A percentile compares a stretch with the other conserved stretches of the same genome.
Conservation (phyloP, 1,140 invertebrate genomes). For the Brachystomella parvula region DNA sequence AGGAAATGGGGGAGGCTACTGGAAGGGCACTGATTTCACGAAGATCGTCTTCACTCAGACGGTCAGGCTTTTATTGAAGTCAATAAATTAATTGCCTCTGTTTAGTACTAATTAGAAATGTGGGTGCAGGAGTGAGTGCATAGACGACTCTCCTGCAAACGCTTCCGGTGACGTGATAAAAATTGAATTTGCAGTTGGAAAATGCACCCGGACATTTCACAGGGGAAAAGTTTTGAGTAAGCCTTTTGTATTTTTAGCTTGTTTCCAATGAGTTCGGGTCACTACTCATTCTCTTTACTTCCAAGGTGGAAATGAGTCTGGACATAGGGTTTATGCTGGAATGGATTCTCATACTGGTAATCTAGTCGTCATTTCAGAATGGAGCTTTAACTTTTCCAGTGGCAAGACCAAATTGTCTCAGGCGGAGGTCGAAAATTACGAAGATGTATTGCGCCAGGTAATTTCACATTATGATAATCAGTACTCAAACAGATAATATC, state of each 20-base stretch:
- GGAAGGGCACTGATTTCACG: too few species aligned
- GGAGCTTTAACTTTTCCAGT: constrained; percentile 51
- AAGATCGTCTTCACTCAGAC: neutral
- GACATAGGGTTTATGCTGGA: constrained; percentile 59
- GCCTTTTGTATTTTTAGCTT: too few species aligned
- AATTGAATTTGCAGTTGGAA: neutral
- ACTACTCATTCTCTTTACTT: too few species aligned
- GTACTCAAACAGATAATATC: neutral
- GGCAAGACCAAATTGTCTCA: constrained; percentile 37
- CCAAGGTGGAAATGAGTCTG: constrained; percentile 42
- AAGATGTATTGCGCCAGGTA: neutral
- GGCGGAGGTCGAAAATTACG: neutral
- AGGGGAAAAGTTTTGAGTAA: neutral
- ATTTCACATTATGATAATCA: neutral
- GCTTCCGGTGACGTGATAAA: neutral
- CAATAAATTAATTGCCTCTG: too few species aligned
- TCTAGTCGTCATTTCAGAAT: constrained; percentile 60
- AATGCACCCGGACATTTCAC: neutral
- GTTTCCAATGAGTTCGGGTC: too few species aligned
- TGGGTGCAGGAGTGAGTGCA: neutral
- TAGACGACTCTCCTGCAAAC: neutral
- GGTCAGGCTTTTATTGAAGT: neutral
- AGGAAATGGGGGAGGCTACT: too few species aligned
- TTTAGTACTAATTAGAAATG: neutral
- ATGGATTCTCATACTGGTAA: constrained; percentile 60